Base-by-base conservation (phyloP, 1,140 invertebrate genomes). In the Anadara kagoshimensis region DNA sequence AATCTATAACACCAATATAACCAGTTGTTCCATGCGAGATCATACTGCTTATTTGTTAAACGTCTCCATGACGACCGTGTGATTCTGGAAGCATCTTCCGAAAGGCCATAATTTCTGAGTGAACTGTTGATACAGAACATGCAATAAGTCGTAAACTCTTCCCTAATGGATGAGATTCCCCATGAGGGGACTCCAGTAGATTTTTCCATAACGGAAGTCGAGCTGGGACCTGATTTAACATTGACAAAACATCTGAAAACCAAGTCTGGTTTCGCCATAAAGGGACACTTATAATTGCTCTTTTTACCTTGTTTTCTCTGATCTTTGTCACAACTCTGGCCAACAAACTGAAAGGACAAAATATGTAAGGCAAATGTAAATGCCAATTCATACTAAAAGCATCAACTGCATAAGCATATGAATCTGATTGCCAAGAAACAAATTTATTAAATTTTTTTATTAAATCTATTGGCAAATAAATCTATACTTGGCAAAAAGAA, bases 1-100 rank as follows among this genome's bases (percentile, higher is more conserved):
- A 57, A 20, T 66, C 47, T 3, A 43, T 26, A 10, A 64, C n/a
- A n/a, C n/a, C n/a, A n/a, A n/a, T n/a, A n/a, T n/a, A n/a, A n/a
- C n/a, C n/a, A n/a, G n/a, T n/a, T 57, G 26, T n/a, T 57, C 71
- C 76, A 78, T 12, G 26, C 53, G 16, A 59, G 47, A 7, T 58
- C 41, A 54, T 73, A 73, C 41, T 74, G 71, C 22, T 73, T 70
- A 5, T n/a, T 54, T n/a, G 68, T 74, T 45, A 66, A 57, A 24
- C 16, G 24, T 58, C 57, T 67, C 68, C 54, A 71, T 53, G 71
- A 73, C 22, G 49, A 8, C 7, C 44, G 3, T 22, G 71, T 69
- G 41, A 66, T 26, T 26, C 47, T 5, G 7, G 56, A n/a, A 70
- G 57, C 36, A n/a, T 49, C 41, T 57, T 22, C 4, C 47, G 45